These are phyloP conservation scores for Sebastes reedi DNA, from an alignment of 2,797 vertebrate genomes.

Conservation along the genomic window DNA sequence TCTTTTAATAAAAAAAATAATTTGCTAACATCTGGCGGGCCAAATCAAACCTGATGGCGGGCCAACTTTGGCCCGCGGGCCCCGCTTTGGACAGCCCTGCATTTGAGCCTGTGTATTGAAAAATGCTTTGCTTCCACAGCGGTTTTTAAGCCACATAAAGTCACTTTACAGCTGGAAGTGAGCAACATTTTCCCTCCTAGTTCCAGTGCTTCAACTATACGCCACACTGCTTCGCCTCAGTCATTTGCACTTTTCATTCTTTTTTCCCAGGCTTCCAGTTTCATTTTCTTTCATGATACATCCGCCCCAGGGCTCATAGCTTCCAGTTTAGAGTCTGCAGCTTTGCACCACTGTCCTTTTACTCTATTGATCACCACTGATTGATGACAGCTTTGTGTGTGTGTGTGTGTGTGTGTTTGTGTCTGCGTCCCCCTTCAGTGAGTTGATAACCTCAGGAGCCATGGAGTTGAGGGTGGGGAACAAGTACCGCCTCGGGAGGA, in stretches of 20 bases:
- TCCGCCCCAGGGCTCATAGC: neutral
- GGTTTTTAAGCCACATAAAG: neutral
- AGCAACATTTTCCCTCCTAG: slow-evolving; percentile 28
- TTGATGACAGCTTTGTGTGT: slow-evolving; percentile 54
- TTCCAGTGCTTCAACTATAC: slow-evolving; percentile 2
- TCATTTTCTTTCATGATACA: slow-evolving; percentile 11
- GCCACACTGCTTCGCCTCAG: neutral
- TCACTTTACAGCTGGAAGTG: neutral
- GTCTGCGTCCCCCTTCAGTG: slow-evolving; percentile 50
- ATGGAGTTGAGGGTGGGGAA: slow-evolving; percentile 98
- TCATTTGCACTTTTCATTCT: neutral
- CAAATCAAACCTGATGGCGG: no score
- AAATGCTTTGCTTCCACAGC: neutral
- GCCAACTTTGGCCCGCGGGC: no score
- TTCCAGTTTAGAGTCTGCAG: slow-evolving; percentile 39
- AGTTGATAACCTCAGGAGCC: slow-evolving; percentile 72
- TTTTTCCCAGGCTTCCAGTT: neutral
- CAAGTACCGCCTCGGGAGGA: slow-evolving; percentile 96
- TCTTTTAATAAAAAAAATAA: no score
- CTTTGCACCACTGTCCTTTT: slow-evolving; percentile 62
- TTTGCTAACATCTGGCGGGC: no score
- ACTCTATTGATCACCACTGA: slow-evolving; percentile 60
- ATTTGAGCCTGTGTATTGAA: neutral
- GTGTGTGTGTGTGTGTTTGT: neutral
- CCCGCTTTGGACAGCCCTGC: neutral